Evolutionary conservation across 2,888 invertebrate species (phyloP), one percentile per base, ranked within the genome.

Genomic region (Lepas anatifera): DNA sequence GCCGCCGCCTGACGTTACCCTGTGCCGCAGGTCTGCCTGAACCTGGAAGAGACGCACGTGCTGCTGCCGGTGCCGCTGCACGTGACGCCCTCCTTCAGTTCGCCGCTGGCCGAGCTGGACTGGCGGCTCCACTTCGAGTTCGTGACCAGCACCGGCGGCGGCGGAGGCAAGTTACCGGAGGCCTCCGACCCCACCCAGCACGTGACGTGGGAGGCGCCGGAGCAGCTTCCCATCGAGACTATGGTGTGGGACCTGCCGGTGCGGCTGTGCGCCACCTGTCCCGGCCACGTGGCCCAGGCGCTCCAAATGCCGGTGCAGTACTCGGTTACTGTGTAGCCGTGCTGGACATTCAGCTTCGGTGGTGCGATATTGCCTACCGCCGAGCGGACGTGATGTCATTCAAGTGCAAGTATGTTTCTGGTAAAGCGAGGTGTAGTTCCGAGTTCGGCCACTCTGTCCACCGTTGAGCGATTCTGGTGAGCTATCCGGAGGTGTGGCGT

Each of bases 101-200:
- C 95, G 18, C 89, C 95, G 78, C 84, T 93, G 76, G 93, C 98
- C 13, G 88, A 89, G 70, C 83, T 97, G 70, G 87, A 88, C 78
- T 99, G 98, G 98, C 85, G 92, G 67, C 83, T 99, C 39, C 97
- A 98, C 80, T 98, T 99, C 80, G 97, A 99, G 81, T 99, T 99
- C 83, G 97, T 95, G 0, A 94, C 92, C 0, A 89, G 89, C 72
- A 84, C 84, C 16, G 46, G 67, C 27, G 71, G 32, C 41, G 39
- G 66, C 29, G n/a, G n/a, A n/a, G 13, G 39, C 25, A 69, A 35
- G 32, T 27, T 48, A 18, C 32, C 52, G 4, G 35, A 48, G 29
- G 48, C 73, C n/a, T 13, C 67, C 64, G 83, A 84, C 71, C 83
- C 85, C 37, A 82, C 84, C 37, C 85, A 80, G 58, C 78, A 78